These are phyloP conservation scores for Gymnopithys bicolor DNA, from an alignment of 2,797 vertebrate species.

Conservation along the genomic window DNA sequence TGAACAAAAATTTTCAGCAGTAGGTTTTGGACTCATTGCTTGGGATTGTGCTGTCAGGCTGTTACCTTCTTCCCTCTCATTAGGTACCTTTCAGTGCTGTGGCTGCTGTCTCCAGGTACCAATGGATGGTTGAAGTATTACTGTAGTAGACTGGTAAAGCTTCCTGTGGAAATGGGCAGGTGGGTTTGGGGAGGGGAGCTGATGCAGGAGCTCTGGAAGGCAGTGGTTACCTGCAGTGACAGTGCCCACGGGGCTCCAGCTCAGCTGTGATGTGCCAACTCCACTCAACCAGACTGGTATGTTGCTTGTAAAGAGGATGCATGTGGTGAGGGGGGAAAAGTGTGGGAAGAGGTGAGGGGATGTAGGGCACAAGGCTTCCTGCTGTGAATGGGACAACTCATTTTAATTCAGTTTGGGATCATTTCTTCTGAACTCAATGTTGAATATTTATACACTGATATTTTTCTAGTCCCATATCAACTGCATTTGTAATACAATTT, in stretches of 20 bases:
- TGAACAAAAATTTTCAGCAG: not conserved
- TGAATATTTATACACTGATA: not conserved
- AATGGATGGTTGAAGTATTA: not conserved
- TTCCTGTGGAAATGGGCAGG: not conserved
- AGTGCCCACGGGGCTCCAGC: not conserved
- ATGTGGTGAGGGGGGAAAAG: rapidly evolving
- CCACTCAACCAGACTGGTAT: not conserved
- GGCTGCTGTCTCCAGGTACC: not conserved
- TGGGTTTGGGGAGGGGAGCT: not conserved
- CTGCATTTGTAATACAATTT: not conserved
- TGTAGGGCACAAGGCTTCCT: not conserved
- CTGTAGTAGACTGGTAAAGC: not conserved
- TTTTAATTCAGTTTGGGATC: not conserved
- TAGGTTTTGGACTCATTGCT: not conserved
- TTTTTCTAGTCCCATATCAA: not conserved
- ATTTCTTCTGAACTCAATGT: not conserved
- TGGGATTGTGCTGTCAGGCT: not conserved
- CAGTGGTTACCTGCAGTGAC: rapidly evolving
- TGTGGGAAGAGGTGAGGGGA: not conserved
- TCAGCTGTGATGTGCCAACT: rapidly evolving
- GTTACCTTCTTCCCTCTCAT: not conserved
- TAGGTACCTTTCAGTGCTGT: not conserved
- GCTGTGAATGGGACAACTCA: rapidly evolving
- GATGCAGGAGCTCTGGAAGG: not conserved
- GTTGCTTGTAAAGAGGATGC: not conserved